Base-by-base conservation (phyloP, 2,797 vertebrate genomes). In the Phataginus tricuspis region DNA sequence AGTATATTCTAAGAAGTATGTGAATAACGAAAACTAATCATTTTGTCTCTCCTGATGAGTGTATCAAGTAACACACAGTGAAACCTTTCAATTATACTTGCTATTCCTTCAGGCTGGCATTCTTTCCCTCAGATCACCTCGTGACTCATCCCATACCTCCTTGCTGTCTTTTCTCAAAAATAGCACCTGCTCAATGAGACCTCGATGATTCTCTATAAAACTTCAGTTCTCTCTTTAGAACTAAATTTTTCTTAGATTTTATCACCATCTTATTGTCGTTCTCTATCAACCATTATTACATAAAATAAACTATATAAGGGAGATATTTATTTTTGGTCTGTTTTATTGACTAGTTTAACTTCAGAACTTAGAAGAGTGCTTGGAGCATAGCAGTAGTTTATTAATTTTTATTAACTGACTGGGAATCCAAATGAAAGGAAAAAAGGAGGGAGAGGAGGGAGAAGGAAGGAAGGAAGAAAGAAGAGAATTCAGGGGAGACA, bases 61-160 rank as follows among this genome's bases (percentile, higher is more conserved):
- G 2, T 3, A 2, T 55, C 63, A 49, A 49, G 11, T 5, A 37
- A 29, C 55, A 25, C 21, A n/a, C 5, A 4, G 8, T 2, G 37
- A 4, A 7, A 19, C 7, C 12, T 59, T 27, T 31, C 0, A 2
- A 18, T 19, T 11, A 0, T 2, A 12, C 1, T 1, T 25, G 55
- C 37, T n/a, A 11, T 23, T 31, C 29, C n/a, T 39, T 31, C 0
- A 3, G 7, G 31, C 7, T 10, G 9, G 1, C 29, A 1, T 0
- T 18, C 4, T 79, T 71, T 15, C 7, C 3, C 15, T 13, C 16
- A 15, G 1, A 19, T 45, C 34, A 13, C 11, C 3, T 0, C 51
- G 31, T 25, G 15, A 39, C 11, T 34, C 13, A 64, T 3, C 37
- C 7, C 21, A 25, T 18, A 53, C 29, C 4, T 29, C 19, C 19